Conservation (phyloP, 2,888 invertebrate species). For the Ornithoptera alexandrae region DNA sequence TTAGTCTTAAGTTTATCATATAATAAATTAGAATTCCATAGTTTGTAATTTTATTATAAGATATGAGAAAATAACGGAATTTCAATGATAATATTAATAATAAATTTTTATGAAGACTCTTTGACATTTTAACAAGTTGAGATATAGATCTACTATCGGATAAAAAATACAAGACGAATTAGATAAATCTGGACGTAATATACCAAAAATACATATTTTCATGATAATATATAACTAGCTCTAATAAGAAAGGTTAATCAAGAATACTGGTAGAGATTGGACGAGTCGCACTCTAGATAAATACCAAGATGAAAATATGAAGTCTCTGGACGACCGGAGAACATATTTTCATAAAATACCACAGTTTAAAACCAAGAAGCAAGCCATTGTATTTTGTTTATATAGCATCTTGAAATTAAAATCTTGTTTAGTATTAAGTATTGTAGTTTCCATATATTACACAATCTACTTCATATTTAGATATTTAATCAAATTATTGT, state of each 20-base stretch:
- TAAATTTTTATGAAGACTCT: too few species aligned
- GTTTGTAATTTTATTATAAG: too few species aligned
- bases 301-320: not conserved
- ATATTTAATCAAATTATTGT: too few species aligned
- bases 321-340: not conserved
- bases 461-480: too few species aligned
- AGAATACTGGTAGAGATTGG: not conserved
- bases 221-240: not conserved
- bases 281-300: not conserved
- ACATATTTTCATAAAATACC: constrained; percentile 2
- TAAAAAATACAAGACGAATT: not conserved
- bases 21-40: too few species aligned
- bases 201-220: not conserved
- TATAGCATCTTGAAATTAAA: too few species aligned
- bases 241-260: not conserved
- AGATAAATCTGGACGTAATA: not conserved
- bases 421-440: too few species aligned
- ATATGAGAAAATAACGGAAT: too few species aligned
- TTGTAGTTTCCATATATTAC: too few species aligned
- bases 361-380: not conserved
- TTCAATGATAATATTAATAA: too few species aligned
- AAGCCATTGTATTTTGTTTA: not conserved
- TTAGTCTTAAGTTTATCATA: too few species aligned
- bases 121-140: too few species aligned
- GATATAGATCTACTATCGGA: not conserved